Percentiles rank a stretch among this genome's conserved stretches.
Evolutionary conservation across 1,140 invertebrate genomes (phyloP).

Genomic region (Cyclina sinensis): DNA sequence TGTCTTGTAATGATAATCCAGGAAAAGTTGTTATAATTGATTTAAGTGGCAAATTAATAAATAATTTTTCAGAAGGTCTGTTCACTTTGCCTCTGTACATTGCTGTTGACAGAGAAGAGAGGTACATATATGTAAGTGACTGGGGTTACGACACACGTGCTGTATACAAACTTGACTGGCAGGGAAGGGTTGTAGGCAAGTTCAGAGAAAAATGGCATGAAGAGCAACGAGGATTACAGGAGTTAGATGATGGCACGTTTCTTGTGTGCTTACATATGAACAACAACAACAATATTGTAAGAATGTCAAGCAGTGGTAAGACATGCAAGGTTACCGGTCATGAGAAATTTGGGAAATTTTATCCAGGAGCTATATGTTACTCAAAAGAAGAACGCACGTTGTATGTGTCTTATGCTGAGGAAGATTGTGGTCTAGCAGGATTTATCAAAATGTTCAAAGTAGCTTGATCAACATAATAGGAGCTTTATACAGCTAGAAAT

Average conservation of each 20-base stretch:
- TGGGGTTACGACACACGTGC: neutral
- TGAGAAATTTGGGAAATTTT: neutral
- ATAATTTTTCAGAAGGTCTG: neutral
- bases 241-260: neutral
- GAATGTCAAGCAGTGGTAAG: neutral
- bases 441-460: neutral
- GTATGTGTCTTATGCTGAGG: neutral
- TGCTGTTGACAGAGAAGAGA: neutral
- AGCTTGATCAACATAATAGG: too few species aligned
- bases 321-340: neutral
- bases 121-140: neutral
- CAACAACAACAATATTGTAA: neutral
- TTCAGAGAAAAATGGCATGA: too few species aligned
- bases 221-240: neutral
- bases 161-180: neutral
- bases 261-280: neutral
- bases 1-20: neutral
- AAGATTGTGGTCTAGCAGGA: neutral
- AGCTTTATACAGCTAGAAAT: too few species aligned
- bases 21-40: neutral
- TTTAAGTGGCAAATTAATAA: neutral
- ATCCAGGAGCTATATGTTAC: neutral
- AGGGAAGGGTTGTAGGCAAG: neutral
- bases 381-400: neutral
- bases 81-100: neutral